phyloP scores from a whole-genome alignment of 1,140 invertebrate genomes.

The Leptinotarsa texana region DNA sequence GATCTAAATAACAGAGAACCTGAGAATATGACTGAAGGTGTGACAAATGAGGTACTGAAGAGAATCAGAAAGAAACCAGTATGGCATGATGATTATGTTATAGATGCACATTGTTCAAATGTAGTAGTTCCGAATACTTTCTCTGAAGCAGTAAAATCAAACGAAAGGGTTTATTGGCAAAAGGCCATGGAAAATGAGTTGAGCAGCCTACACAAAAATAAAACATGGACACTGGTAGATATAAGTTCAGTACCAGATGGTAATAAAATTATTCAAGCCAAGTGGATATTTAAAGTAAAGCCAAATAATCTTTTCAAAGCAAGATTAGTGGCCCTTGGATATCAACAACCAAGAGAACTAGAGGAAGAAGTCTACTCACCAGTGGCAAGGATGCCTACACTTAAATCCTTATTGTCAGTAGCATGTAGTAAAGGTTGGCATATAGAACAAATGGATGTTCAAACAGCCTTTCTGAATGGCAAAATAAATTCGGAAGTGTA shows the following conservation, averaged over 20 bases:
- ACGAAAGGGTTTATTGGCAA: conserved; percentile 36
- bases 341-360: conserved; percentile 10
- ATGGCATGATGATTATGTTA: conserved; percentile 16
- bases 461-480: no score
- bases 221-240: conserved; percentile 49
- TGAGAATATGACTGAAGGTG: no score
- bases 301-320: conserved; percentile 51
- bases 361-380: no score
- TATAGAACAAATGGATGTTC: no score
- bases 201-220: conserved; percentile 42
- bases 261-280: conserved; percentile 13
- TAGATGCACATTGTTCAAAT: conserved; percentile 15
- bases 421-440: no score
- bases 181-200: conserved; percentile 46
- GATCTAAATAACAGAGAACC: no score
- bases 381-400: no score
- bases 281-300: conserved; percentile 36
- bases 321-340: conserved; percentile 56
- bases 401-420: no score
- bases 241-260: not conserved
- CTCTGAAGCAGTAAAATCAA: conserved; percentile 25
- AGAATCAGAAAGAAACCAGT: conserved; percentile 19
- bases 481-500: no score
- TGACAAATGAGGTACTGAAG: conserved; percentile 6
- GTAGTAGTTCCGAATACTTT: not conserved